These are phyloP conservation scores for Gastrophysa polygoni DNA, from an alignment of 2,888 invertebrate species.

Conservation along the genomic window DNA sequence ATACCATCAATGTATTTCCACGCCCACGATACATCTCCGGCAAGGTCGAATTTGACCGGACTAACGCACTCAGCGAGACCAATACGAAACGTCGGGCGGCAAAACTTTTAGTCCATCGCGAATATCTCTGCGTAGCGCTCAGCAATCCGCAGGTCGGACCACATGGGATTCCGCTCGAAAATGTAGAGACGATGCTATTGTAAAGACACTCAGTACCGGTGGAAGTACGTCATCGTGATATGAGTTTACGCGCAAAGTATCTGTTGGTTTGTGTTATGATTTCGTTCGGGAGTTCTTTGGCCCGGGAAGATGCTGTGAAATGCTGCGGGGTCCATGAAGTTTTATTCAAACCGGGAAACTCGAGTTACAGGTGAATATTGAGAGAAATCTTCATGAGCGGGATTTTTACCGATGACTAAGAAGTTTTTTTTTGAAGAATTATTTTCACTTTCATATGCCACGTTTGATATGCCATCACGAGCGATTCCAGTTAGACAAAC, in stretches of 20 bases:
- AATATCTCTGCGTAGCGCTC: not conserved
- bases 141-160: not conserved
- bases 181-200: no score
- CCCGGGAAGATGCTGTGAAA: not conserved
- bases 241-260: not conserved
- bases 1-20: no score
- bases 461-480: no score
- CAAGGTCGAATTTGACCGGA: no score
- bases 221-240: not conserved
- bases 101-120: not conserved
- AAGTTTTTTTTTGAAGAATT: no score
- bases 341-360: conserved; percentile 1
- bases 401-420: no score
- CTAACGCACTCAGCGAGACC: no score
- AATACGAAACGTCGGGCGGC: not conserved
- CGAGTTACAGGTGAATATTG: not conserved
- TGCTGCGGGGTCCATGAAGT: conserved; percentile 20
- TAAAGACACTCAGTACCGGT: no score
- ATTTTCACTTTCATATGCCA: no score
- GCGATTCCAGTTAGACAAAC: no score
- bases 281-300: not conserved
- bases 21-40: no score
- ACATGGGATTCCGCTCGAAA: not conserved
- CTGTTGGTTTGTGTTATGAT: not conserved
- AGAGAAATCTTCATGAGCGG: no score